A percentile compares a stretch with the other conserved stretches of the same genome.
Conservation (phyloP, 2,113 vertebrate species). For the Heterocephalus glaber region DNA sequence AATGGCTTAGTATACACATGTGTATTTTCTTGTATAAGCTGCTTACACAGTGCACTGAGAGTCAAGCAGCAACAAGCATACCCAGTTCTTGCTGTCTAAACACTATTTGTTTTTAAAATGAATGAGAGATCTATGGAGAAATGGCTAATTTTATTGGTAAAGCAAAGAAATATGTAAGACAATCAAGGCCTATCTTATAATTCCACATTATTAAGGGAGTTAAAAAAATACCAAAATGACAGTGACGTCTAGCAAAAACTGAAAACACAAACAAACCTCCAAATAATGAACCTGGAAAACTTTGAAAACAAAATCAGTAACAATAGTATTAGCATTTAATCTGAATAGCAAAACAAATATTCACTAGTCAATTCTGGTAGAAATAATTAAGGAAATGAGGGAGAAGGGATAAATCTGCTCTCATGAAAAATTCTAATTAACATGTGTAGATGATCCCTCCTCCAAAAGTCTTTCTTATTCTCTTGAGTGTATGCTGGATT, state of each 20-base stretch:
- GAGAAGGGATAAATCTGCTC: neutral
- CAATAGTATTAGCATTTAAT: neutral
- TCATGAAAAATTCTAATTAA: neutral
- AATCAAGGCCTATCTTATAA: neutral
- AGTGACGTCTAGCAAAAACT: neutral
- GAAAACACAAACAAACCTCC: neutral
- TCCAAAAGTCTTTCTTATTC: neutral
- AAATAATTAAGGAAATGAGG: neutral
- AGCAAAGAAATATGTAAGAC: neutral
- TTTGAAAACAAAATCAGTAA: neutral
- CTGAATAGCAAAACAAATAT: neutral
- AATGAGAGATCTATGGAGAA: neutral
- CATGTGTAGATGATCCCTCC: neutral
- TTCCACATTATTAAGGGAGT: neutral
- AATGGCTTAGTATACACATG: neutral
- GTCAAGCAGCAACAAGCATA: neutral
- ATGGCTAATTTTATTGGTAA: neutral
- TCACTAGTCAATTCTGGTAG: neutral
- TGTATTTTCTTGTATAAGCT: neutral
- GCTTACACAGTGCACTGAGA: neutral
- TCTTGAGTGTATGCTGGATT: neutral
- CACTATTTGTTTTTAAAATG: neutral
- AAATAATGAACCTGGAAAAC: neutral
- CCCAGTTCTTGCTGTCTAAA: neutral
- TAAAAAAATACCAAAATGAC: neutral